Percentiles rank a stretch among this genome's conserved stretches.
phyloP scores from a whole-genome alignment of 2,797 vertebrate genomes.

The Hipposideros larvatus region DNA sequence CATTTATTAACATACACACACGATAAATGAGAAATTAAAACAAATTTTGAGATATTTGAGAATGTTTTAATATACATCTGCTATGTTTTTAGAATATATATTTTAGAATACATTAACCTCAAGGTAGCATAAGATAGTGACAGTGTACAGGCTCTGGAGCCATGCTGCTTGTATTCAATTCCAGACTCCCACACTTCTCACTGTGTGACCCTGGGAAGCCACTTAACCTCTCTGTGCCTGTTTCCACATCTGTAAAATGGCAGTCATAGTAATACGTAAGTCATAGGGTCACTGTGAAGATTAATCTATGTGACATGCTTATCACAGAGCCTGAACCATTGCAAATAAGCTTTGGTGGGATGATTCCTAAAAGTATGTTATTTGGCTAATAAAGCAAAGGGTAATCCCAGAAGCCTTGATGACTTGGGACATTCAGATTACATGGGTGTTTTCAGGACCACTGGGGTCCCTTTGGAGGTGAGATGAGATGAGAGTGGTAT shows the following conservation, averaged over 20 bases:
- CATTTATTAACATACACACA: background rate
- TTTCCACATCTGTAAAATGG: background rate
- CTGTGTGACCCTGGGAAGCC: background rate
- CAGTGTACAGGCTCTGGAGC: background rate
- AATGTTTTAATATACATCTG: background rate
- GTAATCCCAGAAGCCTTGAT: background rate
- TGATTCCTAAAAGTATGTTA: background rate
- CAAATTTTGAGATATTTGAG: background rate
- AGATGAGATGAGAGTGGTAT: background rate
- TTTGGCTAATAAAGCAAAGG: background rate
- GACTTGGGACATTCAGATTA: background rate
- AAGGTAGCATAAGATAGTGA: background rate
- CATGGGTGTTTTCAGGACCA: background rate
- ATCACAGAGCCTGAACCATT: too few species aligned
- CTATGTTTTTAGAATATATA: background rate
- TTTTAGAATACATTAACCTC: background rate
- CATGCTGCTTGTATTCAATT: background rate
- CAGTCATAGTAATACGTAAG: background rate
- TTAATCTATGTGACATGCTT: background rate
- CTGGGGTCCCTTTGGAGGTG: background rate
- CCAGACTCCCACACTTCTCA: background rate
- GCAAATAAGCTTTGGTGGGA: background rate
- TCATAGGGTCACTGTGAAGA: background rate
- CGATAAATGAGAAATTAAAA: background rate
- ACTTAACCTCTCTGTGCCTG: background rate